phyloP scores from a whole-genome alignment of 2,797 vertebrate genomes.

The Pseudotriccus pelzelni region DNA sequence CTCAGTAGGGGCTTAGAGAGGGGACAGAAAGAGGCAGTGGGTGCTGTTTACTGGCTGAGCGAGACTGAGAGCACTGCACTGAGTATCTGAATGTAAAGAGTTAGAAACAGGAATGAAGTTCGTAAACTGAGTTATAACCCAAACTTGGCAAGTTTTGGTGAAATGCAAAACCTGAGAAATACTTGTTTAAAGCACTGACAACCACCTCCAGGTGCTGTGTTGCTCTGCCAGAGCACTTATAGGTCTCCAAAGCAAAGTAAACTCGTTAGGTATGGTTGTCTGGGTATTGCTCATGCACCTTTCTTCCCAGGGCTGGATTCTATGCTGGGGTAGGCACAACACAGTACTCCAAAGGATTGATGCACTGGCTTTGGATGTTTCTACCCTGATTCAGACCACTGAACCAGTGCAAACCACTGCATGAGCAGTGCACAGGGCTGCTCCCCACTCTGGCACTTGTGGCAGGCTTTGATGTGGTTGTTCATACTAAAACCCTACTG shows the following conservation, averaged over 20 bases:
- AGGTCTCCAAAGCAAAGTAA: not conserved
- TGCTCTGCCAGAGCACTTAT: not conserved
- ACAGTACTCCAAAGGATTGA: not conserved
- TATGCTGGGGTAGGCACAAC: not conserved
- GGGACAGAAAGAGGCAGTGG: not conserved
- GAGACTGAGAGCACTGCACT: not conserved
- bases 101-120: not conserved
- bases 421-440: fast-evolving
- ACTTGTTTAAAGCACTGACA: not conserved
- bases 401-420: not conserved
- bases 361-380: not conserved
- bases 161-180: not conserved
- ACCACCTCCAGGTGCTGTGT: not conserved
- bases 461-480: not conserved
- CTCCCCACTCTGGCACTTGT: fast-evolving
- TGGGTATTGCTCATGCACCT: not conserved
- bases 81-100: not conserved
- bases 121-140: not conserved
- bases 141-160: not conserved
- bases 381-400: not conserved
- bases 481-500: not conserved
- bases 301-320: not conserved
- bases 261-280: not conserved
- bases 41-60: not conserved
- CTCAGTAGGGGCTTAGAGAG: fast-evolving